Conservation (phyloP, 2,113 vertebrate genomes). For the Camelus dromedarius region DNA sequence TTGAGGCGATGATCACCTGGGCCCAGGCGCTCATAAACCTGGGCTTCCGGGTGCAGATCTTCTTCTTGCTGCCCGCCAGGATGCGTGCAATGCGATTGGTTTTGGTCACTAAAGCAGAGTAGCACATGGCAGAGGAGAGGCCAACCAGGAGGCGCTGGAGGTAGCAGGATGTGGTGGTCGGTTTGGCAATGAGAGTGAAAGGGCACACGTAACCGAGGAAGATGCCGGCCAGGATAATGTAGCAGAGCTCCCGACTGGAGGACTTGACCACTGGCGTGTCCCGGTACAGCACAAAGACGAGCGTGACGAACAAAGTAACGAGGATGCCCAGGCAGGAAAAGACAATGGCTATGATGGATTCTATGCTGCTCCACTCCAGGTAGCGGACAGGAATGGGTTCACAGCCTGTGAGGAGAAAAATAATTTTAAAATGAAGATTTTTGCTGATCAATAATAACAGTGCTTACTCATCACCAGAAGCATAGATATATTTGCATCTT, state of each 20-base stretch:
- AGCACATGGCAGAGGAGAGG: conserved; percentile 98
- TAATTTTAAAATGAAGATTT: neutral
- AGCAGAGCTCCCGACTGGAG: conserved; percentile 98
- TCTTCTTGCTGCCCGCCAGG: conserved; percentile 99
- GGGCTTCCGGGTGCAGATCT: conserved; percentile 98
- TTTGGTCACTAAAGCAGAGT: conserved; percentile 98
- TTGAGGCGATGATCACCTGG: conserved; percentile 96
- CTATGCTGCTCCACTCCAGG: conserved; percentile 97
- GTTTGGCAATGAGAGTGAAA: conserved; percentile 96
- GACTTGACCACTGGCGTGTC: conserved; percentile 99
- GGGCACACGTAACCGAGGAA: conserved; percentile 98
- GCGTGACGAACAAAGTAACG: conserved; percentile 97
- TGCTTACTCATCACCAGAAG: neutral
- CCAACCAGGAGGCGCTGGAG: conserved; percentile 97
- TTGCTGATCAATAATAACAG: neutral
- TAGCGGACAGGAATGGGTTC: conserved; percentile 94
- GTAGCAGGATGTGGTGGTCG: conserved; percentile 96
- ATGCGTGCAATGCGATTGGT: conserved; percentile 99
- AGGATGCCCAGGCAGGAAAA: conserved; percentile 99
- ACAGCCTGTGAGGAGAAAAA: conserved; percentile 89
- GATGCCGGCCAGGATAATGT: conserved; percentile 98
- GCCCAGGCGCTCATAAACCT: conserved; percentile 99
- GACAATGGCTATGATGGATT: conserved; percentile 96
- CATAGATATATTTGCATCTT: neutral
- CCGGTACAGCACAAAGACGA: conserved; percentile 98